These are phyloP conservation scores for Nansenia antarctica DNA, from an alignment of 2,113 vertebrate genomes.

Conservation along the genomic window DNA sequence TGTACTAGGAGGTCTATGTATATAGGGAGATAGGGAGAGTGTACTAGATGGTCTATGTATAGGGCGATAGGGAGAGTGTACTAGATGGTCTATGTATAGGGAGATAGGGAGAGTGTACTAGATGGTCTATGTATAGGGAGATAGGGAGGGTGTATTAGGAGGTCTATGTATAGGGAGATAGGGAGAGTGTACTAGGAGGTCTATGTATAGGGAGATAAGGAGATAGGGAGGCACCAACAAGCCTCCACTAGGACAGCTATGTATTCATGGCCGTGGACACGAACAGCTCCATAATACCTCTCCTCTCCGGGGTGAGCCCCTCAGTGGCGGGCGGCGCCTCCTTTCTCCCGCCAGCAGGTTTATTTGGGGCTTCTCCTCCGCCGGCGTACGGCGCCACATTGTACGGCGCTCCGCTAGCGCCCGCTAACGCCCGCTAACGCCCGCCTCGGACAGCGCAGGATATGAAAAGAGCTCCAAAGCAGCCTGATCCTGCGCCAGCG, in stretches of 20 bases:
- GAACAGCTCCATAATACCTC: background rate
- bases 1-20: background rate
- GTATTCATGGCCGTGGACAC: background rate
- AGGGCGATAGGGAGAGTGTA: no score
- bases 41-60: no score
- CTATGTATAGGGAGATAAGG: background rate
- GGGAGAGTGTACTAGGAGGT: background rate
- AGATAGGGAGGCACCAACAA: background rate
- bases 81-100: no score
- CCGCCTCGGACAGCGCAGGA: background rate
- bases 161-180: no score
- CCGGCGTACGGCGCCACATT: conserved; percentile 11
- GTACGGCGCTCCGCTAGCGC: background rate
- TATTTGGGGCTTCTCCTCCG: conserved; percentile 7
- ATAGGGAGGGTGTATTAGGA: no score
- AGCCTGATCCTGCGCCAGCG: background rate
- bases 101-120: no score
- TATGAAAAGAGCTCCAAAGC: background rate
- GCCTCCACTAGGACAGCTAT: no score
- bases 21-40: no score
- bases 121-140: no score
- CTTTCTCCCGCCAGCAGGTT: conserved; percentile 10
- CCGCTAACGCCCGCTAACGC: background rate
- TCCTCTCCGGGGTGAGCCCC: background rate
- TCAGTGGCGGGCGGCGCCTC: conserved; percentile 17